Conservation (phyloP, 2,888 invertebrate species). For the Calameuta filiformis region DNA sequence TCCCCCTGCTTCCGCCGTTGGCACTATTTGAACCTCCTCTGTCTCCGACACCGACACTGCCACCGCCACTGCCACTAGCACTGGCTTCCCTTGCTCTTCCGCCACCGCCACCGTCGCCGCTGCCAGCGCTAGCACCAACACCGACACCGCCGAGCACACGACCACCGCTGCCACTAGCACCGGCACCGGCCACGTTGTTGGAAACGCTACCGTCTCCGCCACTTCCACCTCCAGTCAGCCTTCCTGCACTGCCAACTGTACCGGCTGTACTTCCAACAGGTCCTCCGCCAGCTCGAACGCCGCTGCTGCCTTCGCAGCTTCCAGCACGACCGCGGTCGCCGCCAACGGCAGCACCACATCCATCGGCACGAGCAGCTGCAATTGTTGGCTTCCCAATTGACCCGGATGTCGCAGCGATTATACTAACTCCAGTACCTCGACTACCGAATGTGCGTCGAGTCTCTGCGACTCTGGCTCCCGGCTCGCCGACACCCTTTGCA, state of each 20-base stretch:
- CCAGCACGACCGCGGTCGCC: too few relatives aligned
- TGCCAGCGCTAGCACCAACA: conserved; percentile 24
- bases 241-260: background rate
- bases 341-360: too few relatives aligned
- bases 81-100: conserved; percentile 10
- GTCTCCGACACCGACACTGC: conserved; percentile 9
- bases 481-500: too few relatives aligned
- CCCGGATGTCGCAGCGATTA: too few relatives aligned
- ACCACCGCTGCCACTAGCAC: conserved; percentile 15
- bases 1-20: conserved; percentile 29
- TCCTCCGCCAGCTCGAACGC: too few relatives aligned
- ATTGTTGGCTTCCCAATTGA: too few relatives aligned
- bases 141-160: conserved; percentile 32
- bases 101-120: conserved; percentile 15
- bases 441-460: too few relatives aligned
- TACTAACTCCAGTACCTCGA: too few relatives aligned
- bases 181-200: conserved; percentile 34
- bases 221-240: conserved; percentile 17
- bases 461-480: too few relatives aligned
- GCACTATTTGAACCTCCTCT: conserved; percentile 28
- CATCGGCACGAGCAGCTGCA: too few relatives aligned
- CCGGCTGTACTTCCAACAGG: too few relatives aligned
- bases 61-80: conserved; percentile 18
- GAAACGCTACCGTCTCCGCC: conserved; percentile 33
- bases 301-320: too few relatives aligned